A percentile compares a stretch with the other conserved stretches of the same genome.
Evolutionary conservation across 2,888 invertebrate genomes (phyloP).

Genomic region (Lasioglossum malachurum): DNA sequence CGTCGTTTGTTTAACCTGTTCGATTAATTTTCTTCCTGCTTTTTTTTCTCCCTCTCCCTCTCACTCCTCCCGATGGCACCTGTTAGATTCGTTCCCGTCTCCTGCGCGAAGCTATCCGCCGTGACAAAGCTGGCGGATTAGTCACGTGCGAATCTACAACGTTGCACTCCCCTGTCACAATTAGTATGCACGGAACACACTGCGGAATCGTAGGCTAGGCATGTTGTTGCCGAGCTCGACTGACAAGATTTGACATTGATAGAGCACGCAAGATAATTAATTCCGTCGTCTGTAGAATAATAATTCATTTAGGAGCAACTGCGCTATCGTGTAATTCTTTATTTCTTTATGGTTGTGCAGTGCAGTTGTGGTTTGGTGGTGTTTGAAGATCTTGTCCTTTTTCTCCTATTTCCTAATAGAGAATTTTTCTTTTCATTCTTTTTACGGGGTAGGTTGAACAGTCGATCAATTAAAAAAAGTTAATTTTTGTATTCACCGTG

Average conservation of each 20-base stretch:
- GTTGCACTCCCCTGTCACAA: constrained; percentile 21
- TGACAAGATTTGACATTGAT: constrained; percentile 25
- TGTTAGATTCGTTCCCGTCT: constrained; percentile 14
- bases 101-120: not conserved
- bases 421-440: not conserved
- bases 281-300: not conserved
- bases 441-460: not conserved
- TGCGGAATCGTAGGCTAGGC: constrained; percentile 20
- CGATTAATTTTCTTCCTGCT: not conserved
- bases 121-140: not conserved
- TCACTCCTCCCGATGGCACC: not conserved
- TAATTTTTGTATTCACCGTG: not conserved
- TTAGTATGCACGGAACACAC: constrained; percentile 26
- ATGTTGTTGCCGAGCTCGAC: constrained; percentile 12
- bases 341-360: not conserved
- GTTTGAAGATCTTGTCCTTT: not conserved
- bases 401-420: not conserved
- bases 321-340: not conserved
- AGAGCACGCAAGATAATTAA: constrained; percentile 2
- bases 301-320: not conserved
- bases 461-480: not conserved
- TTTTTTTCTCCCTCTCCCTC: not conserved
- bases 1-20: constrained; percentile 3
- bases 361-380: not conserved
- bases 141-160: constrained; percentile 25